A percentile compares a stretch with the other conserved stretches of the same genome.
phyloP scores from a whole-genome alignment of 2,797 vertebrate species.

The Aselliscus stoliczkanus region DNA sequence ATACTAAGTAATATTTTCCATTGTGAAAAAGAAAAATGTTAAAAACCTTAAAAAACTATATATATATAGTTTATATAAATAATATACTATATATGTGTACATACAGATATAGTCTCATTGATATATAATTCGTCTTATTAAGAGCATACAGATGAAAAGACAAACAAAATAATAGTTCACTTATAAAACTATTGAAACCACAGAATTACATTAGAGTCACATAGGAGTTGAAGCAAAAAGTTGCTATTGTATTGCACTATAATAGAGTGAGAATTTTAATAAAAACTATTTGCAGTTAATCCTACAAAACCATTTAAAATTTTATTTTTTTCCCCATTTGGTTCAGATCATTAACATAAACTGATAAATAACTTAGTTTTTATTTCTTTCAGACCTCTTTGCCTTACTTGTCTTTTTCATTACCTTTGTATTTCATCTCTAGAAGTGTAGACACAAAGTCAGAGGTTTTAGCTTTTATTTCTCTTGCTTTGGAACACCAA shows the following conservation, averaged over 20 bases:
- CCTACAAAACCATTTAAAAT: not conserved
- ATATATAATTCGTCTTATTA: constrained; percentile 1
- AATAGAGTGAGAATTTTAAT: not conserved
- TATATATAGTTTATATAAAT: not conserved
- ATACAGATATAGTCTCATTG: not conserved
- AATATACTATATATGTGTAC: not conserved
- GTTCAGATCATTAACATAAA: not conserved
- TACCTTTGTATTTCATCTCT: constrained; percentile 18
- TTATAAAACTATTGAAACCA: constrained; percentile 1
- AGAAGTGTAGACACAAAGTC: not conserved
- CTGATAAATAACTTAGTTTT: not conserved
- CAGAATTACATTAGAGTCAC: not conserved
- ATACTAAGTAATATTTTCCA: constrained; percentile 24
- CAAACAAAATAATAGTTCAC: constrained; percentile 15
- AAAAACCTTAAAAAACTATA: not conserved
- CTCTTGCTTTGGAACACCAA: not conserved
- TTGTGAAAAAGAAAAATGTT: not conserved
- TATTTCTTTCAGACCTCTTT: not conserved
- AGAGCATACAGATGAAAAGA: not conserved
- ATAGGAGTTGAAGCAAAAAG: constrained; percentile 3
- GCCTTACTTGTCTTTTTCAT: not conserved
- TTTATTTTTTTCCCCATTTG: not conserved
- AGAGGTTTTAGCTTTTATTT: constrained; percentile 49
- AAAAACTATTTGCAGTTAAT: not conserved
- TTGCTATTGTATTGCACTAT: not conserved